Evolutionary conservation across 2,888 invertebrate species (phyloP).

Genomic region (Caenorhabditis sp.): DNA sequence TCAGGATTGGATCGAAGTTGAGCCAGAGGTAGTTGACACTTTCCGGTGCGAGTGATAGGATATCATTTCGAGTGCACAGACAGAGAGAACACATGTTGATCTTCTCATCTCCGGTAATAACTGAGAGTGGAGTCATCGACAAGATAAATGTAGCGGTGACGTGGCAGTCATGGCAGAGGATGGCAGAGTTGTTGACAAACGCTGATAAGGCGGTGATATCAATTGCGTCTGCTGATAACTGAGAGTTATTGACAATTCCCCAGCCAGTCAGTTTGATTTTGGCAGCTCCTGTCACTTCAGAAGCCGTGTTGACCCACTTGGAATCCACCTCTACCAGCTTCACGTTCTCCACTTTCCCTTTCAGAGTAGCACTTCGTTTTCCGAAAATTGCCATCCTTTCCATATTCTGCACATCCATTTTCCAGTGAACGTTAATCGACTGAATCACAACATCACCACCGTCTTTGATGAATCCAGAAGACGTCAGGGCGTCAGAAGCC

Average conservation of each 20-base stretch:
- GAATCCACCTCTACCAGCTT: constrained; percentile 55
- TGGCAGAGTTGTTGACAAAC: constrained; percentile 45
- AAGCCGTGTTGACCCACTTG: constrained; percentile 58
- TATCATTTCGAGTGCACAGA: constrained; percentile 50
- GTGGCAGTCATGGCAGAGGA: constrained; percentile 36
- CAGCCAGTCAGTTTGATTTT: constrained; percentile 41
- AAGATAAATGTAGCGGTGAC: constrained; percentile 65
- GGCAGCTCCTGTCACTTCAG: constrained; percentile 18
- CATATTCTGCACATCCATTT: constrained; percentile 45
- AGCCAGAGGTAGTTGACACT: constrained; percentile 66
- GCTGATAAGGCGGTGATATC: constrained; percentile 52
- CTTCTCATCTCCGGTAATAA: constrained; percentile 37
- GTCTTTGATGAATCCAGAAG: constrained; percentile 45
- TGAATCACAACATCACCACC: constrained; percentile 35
- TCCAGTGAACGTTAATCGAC: constrained; percentile 54
- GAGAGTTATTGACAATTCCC: constrained; percentile 38
- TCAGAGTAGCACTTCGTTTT: constrained; percentile 51
- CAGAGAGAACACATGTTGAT: constrained; percentile 50
- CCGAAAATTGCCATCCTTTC: constrained; percentile 49
- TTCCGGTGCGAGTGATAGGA: background rate
- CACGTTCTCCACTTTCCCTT: constrained; percentile 42
- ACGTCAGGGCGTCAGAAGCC: constrained; percentile 12
- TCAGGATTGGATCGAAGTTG: constrained; percentile 55
- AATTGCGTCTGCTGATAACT: constrained; percentile 21
- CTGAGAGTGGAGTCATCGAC: constrained; percentile 31